These are phyloP conservation scores for Emys orbicularis DNA, from an alignment of 2,797 vertebrate species.

Conservation along the genomic window DNA sequence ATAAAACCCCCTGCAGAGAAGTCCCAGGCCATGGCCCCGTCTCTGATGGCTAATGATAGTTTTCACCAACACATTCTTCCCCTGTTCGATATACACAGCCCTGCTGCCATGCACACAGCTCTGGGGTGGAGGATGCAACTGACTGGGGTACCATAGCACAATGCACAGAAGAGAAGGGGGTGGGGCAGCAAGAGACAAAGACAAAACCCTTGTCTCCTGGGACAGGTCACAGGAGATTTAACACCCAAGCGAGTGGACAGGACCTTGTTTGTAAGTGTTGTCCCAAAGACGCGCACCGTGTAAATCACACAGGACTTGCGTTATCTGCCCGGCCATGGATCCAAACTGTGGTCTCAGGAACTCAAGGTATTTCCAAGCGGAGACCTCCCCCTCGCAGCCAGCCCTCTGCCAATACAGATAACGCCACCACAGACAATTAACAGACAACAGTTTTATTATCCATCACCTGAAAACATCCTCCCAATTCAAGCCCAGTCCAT, in stretches of 20 bases:
- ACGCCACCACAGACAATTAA: no score
- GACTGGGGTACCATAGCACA: background rate
- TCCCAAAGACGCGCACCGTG: fast-evolving
- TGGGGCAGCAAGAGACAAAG: background rate
- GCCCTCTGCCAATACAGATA: background rate
- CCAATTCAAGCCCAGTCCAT: no score
- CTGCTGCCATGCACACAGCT: background rate
- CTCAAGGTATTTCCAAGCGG: background rate
- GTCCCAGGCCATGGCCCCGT: background rate
- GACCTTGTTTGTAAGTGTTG: no score
- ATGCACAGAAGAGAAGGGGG: background rate
- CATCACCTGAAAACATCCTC: background rate
- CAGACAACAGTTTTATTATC: background rate
- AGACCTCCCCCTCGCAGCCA: no score
- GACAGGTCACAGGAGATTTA: background rate
- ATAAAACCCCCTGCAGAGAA: background rate
- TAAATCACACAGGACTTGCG: background rate
- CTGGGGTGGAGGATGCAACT: background rate
- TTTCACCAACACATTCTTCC: no score
- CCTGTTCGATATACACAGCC: no score
- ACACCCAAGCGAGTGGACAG: background rate
- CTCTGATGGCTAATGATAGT: background rate
- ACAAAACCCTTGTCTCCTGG: background rate
- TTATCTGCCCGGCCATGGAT: background rate
- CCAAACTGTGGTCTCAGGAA: background rate